Evolutionary conservation across 2,888 invertebrate genomes (phyloP).

Genomic region (Anarsia innoxiella): DNA sequence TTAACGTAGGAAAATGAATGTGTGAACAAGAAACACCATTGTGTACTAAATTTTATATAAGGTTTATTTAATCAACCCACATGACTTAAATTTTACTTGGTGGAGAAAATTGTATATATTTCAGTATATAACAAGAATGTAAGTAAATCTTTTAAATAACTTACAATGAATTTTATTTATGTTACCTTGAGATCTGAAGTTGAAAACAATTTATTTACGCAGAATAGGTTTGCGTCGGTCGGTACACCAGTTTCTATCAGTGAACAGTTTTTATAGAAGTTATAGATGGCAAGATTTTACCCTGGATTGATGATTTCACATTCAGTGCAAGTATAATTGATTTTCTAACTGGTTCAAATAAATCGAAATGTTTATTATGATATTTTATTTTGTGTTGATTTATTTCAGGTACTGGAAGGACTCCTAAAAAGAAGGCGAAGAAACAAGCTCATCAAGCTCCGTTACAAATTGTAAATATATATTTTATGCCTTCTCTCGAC

Average conservation of each 20-base stretch:
- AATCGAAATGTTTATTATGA: no score
- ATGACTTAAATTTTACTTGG: conserved; percentile 67
- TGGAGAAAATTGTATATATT: conserved; percentile 71
- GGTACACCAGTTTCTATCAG: conserved; percentile 20
- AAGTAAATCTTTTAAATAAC: conserved; percentile 73
- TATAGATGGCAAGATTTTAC: no score
- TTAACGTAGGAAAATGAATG: conserved; percentile 47
- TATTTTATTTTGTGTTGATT: no score
- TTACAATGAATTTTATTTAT: conserved; percentile 62
- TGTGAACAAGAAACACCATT: conserved; percentile 52
- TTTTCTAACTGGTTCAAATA: no score
- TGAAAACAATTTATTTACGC: conserved; percentile 12
- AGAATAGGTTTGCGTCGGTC: no score
- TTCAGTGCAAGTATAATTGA: no score
- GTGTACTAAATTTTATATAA: conserved; percentile 57
- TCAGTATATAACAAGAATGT: conserved; percentile 66
- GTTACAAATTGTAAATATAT: conserved; percentile 59
- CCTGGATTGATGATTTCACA: no score
- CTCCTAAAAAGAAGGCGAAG: conserved; percentile 64
- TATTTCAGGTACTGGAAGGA: conserved; percentile 37
- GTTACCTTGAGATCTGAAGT: conserved; percentile 71
- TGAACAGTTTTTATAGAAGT: conserved; percentile 8
- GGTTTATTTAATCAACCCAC: conserved; percentile 69
- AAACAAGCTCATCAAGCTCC: conserved; percentile 49
- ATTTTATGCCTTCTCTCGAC: no score